A percentile compares a stretch with the other conserved stretches of the same genome.
These are phyloP conservation scores for Leucophora obtusa DNA, from an alignment of 2,888 invertebrate genomes.

Conservation along the genomic window DNA sequence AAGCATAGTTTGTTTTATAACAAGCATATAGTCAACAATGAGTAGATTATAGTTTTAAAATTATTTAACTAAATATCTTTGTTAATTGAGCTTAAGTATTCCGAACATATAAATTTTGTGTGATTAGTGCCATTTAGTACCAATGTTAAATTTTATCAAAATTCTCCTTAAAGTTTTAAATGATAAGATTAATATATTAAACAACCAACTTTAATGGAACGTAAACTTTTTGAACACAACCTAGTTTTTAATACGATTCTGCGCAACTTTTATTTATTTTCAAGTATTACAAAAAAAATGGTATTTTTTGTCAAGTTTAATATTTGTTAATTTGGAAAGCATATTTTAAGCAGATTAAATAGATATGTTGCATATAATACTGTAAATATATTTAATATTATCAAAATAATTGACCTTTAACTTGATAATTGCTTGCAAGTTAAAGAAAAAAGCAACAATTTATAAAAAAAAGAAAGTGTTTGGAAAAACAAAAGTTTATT, in stretches of 20 bases:
- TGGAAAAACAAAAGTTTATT: slow-evolving; percentile 3
- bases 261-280: not conserved
- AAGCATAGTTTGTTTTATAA: slow-evolving; percentile 49
- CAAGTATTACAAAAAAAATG: not conserved
- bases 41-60: slow-evolving; percentile 19
- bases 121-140: not conserved
- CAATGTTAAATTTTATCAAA: no score
- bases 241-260: not conserved
- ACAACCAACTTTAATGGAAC: slow-evolving; percentile 37
- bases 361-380: slow-evolving; percentile 31
- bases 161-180: not conserved
- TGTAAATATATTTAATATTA: not conserved
- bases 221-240: slow-evolving; percentile 26
- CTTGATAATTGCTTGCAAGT: not conserved
- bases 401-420: slow-evolving; percentile 18
- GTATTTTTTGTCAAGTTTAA: slow-evolving; percentile 1
- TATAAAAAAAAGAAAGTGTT: not conserved
- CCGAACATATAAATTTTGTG: slow-evolving; percentile 10
- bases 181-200: slow-evolving; percentile 8
- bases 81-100: slow-evolving; percentile 52
- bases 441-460: not conserved
- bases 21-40: slow-evolving; percentile 56
- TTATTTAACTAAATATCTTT: slow-evolving; percentile 38
- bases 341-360: slow-evolving; percentile 14
- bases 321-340: slow-evolving; percentile 13